phyloP scores from a whole-genome alignment of 1,140 invertebrate species.

The Pteromalus puparum region DNA sequence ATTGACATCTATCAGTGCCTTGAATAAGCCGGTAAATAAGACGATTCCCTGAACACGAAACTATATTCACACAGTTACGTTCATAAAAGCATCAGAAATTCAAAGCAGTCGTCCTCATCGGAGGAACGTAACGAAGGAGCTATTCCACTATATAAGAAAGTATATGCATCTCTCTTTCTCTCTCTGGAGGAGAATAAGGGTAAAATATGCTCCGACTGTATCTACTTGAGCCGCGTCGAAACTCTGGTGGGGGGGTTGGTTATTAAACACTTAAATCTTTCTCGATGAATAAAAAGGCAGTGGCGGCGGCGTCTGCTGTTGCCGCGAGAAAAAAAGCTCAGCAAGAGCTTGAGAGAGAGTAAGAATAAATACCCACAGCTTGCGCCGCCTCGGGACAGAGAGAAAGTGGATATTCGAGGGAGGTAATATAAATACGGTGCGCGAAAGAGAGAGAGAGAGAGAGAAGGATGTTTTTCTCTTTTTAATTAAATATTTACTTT shows the following conservation, averaged over 20 bases:
- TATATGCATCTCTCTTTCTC: slow-evolving; percentile 50
- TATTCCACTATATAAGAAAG: slow-evolving; percentile 26
- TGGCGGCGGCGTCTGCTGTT: background rate
- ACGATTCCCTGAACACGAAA: background rate
- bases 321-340: slow-evolving; percentile 23
- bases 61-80: background rate
- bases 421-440: background rate
- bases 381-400: slow-evolving; percentile 21
- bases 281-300: slow-evolving; percentile 51
- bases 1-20: background rate
- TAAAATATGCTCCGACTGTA: slow-evolving; percentile 49
- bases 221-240: slow-evolving; percentile 40
- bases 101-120: slow-evolving; percentile 17
- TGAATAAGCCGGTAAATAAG: slow-evolving; percentile 19
- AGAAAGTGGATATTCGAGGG: slow-evolving; percentile 42
- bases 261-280: slow-evolving; percentile 72
- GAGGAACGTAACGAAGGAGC: slow-evolving; percentile 7
- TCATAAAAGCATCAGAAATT: slow-evolving; percentile 34
- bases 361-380: slow-evolving; percentile 38
- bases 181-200: slow-evolving; percentile 33
- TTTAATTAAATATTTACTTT: slow-evolving; percentile 57
- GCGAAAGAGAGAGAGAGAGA: no score
- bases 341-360: slow-evolving; percentile 1
- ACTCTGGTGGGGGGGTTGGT: slow-evolving; percentile 52
- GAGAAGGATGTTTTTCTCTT: slow-evolving; percentile 40